A percentile compares a stretch with the other conserved stretches of the same genome.
Conservation (phyloP, 2,797 vertebrate genomes). For the Petrocephalus sullivani region DNA sequence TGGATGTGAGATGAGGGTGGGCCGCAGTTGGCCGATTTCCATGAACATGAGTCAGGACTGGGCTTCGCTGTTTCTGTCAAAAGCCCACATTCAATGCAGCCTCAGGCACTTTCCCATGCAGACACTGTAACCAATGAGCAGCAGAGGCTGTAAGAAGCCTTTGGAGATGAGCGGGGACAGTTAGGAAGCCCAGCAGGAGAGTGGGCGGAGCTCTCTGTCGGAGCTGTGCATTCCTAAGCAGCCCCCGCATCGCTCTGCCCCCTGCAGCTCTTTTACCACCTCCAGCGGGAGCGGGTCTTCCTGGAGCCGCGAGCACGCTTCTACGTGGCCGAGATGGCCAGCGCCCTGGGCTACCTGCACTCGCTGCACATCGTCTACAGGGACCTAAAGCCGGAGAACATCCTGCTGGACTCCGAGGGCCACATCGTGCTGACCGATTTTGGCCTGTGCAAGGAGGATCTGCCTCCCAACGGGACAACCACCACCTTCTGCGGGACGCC, state of each 20-base stretch:
- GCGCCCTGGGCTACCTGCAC: slow-evolving; percentile 69
- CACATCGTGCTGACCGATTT: slow-evolving; percentile 81
- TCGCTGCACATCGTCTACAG: slow-evolving; percentile 67
- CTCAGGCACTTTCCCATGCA: neutral
- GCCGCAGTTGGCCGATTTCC: neutral
- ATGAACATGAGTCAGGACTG: neutral
- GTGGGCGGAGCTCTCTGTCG: neutral
- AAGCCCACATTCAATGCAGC: neutral
- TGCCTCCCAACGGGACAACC: slow-evolving; percentile 74
- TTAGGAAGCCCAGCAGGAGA: too few relatives aligned
- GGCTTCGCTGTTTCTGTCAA: neutral
- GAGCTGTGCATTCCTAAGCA: neutral
- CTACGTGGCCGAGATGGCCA: slow-evolving; percentile 64
- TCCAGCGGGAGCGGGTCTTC: slow-evolving; percentile 65
- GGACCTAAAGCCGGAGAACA: slow-evolving; percentile 80
- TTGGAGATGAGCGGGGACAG: neutral
- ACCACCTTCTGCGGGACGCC: slow-evolving; percentile 94
- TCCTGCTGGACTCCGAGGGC: slow-evolving; percentile 75
- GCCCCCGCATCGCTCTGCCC: neutral
- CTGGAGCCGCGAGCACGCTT: slow-evolving; percentile 61
- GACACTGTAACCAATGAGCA: neutral
- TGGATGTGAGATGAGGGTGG: neutral
- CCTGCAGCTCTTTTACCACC: slow-evolving; percentile 68
- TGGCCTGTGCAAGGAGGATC: slow-evolving; percentile 81
- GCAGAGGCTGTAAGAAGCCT: neutral